Evolutionary conservation across 1,140 invertebrate species (phyloP), one percentile per base, ranked within the genome.

Genomic region (Caenorhabditis remanei): DNA sequence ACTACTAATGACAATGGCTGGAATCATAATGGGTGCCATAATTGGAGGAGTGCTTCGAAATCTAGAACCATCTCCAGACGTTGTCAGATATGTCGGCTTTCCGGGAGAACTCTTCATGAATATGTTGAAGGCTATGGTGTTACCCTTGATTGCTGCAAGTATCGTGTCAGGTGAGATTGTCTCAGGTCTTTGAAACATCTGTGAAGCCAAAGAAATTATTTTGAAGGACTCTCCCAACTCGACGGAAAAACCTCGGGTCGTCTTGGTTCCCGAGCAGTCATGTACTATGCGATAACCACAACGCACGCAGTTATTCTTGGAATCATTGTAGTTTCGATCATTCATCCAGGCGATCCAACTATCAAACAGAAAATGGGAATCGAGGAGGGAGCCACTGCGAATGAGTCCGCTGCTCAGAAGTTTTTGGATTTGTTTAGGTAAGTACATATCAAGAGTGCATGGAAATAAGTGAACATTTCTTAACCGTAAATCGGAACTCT

Each of bases 391-490:
- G 87, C 21, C 7, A 91, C 82, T 65, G 55, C 93, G 3, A 93
- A 93, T 89, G 95, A 96, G 4, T 95, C 96, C 46, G 97, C 97
- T 1, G 94, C 95, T 3, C 97, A 99, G 92, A 97, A 97, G 8
- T 93, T 99, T 32, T 94, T 99, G 92, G 97, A 99, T 94, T 94
- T 99, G 89, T 94, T 98, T 90, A 95, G 97, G 97, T 98, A 94
- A 93, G 41, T 53, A 53, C 0, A 4, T 16, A 40, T 7, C 19
- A 21, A 65, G 21, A 71, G 4, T 32, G 19, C 40, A 43, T 14
- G 32, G 32, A 32, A 32, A 32, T 32, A 1, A n/a, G n/a, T n/a
- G n/a, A 32, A 32, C 2, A 32, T 32, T 32, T 32, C 32, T 32
- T 32, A 32, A 1, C 2, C 32, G 32, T 0, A 32, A 32, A 32